These are phyloP conservation scores for Geophilus truncorum DNA, from an alignment of 2,888 invertebrate species.

Conservation along the genomic window DNA sequence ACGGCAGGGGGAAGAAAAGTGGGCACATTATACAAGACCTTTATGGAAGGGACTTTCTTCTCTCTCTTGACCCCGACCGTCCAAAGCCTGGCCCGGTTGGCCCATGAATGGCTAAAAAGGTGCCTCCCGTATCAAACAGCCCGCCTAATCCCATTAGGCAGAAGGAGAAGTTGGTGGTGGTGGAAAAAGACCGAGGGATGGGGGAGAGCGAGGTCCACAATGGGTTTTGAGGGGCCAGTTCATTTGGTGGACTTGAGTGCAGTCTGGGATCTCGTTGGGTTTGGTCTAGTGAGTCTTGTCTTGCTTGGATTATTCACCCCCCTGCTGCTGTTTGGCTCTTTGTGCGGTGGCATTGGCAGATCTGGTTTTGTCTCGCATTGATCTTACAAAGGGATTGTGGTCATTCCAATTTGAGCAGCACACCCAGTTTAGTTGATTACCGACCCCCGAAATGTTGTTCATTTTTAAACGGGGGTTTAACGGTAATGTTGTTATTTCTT, in stretches of 20 bases:
- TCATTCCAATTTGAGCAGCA: slow-evolving; percentile 25
- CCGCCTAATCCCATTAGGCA: slow-evolving; percentile 21
- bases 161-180: slow-evolving; percentile 11
- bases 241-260: slow-evolving; percentile 27
- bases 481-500: not conserved
- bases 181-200: not conserved
- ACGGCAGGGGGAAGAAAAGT: not conserved
- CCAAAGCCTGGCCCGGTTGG: not conserved
- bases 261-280: slow-evolving; percentile 25
- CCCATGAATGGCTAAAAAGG: slow-evolving; percentile 25
- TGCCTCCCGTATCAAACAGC: slow-evolving; percentile 27
- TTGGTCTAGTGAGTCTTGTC: slow-evolving; percentile 25
- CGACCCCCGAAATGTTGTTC: slow-evolving; percentile 13
- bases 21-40: slow-evolving; percentile 17
- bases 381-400: slow-evolving; percentile 21
- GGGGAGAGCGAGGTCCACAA: slow-evolving; percentile 11
- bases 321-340: slow-evolving; percentile 27
- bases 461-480: not conserved
- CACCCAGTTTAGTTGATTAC: slow-evolving; percentile 20
- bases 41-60: slow-evolving; percentile 11
- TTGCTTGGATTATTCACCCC: slow-evolving; percentile 27
- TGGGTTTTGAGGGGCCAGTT: slow-evolving; percentile 25
- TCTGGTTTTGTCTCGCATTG: slow-evolving; percentile 21
- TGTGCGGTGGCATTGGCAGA: slow-evolving; percentile 22
- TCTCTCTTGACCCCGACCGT: slow-evolving; percentile 2